Evolutionary conservation across 2,888 invertebrate genomes (phyloP).

Genomic region (Pheosia gnoma): DNA sequence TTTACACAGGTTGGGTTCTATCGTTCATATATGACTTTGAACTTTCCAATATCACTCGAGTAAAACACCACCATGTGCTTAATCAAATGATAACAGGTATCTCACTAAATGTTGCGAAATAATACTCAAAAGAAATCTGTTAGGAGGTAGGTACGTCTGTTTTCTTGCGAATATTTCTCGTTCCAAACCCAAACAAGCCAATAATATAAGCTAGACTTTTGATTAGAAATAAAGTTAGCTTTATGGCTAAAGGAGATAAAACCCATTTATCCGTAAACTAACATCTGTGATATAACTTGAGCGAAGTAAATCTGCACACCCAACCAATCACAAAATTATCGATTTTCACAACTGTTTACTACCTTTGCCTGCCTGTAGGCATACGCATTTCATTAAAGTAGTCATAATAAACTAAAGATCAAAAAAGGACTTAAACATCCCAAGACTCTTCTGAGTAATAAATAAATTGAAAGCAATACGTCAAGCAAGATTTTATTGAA

Average conservation of each 20-base stretch:
- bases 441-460: not conserved
- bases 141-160: not conserved
- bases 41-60: slow-evolving; percentile 17
- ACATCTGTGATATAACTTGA: not conserved
- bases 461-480: not conserved
- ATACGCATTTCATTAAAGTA: not conserved
- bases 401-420: slow-evolving; percentile 1
- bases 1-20: slow-evolving; percentile 37
- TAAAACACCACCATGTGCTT: too few species aligned
- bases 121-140: too few species aligned
- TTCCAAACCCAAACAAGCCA: not conserved
- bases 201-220: not conserved
- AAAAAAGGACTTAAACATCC: not conserved
- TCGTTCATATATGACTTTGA: slow-evolving; percentile 25
- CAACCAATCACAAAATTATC: slow-evolving; percentile 9
- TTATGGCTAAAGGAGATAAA: not conserved
- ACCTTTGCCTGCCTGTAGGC: not conserved
- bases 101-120: too few species aligned
- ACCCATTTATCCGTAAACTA: not conserved
- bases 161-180: not conserved
- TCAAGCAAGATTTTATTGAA: not conserved
- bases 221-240: not conserved
- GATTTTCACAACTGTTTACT: slow-evolving; percentile 8
- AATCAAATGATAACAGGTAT: too few species aligned
- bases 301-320: slow-evolving; percentile 11